These are phyloP conservation scores for Stichodactyla mertensii DNA, from an alignment of 64 coral and sea anemone genomes.

Conservation along the genomic window DNA sequence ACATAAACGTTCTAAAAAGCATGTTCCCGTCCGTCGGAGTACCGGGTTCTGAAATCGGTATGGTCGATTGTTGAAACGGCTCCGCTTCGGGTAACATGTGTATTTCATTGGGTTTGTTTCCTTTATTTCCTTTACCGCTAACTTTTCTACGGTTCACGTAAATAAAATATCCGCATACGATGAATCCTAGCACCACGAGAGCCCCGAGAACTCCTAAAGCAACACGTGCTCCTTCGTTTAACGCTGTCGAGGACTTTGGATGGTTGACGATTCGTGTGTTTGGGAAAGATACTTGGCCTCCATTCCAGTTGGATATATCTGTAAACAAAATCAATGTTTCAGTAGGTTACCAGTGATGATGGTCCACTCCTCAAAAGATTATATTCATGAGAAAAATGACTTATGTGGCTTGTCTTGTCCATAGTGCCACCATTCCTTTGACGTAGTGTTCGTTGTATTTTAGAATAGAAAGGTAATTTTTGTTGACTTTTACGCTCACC, in stretches of 20 bases:
- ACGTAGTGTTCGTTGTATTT: no score
- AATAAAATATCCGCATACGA: constrained; percentile 17
- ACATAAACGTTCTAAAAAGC: constrained; percentile 40
- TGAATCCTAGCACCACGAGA: constrained; percentile 17
- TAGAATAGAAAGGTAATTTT: no score
- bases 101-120: constrained; percentile 34
- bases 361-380: neutral
- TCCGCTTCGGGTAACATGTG: constrained; percentile 14
- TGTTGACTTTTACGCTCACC: no score
- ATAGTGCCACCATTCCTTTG: no score
- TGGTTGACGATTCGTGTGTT: neutral
- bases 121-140: constrained; percentile 18
- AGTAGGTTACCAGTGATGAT: neutral
- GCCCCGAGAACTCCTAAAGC: constrained; percentile 29
- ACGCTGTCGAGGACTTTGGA: neutral
- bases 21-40: constrained; percentile 46
- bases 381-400: no score
- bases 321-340: neutral
- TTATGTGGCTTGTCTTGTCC: no score
- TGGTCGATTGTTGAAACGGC: constrained; percentile 11
- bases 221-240: constrained; percentile 25
- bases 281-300: neutral
- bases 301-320: neutral
- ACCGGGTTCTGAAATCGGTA: constrained; percentile 59
- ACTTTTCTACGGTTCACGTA: constrained; percentile 49